Percentiles rank a stretch among this genome's conserved stretches.
Conservation (phyloP, 1,140 invertebrate genomes). For the Parapsyche elsis region DNA sequence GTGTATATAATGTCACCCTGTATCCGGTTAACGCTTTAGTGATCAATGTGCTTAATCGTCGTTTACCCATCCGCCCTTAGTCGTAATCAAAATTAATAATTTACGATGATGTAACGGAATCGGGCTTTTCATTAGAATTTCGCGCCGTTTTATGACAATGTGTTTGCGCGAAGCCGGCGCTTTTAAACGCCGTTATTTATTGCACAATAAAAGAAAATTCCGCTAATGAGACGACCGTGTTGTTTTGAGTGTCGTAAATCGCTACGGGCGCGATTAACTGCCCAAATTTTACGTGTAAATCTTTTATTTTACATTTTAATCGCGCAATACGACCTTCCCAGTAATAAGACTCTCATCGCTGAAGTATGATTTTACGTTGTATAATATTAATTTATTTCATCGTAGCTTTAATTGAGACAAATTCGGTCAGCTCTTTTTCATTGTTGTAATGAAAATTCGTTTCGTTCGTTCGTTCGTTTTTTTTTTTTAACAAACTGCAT, state of each 20-base stretch:
- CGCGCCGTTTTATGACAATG: background rate
- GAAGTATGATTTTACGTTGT: too few species aligned
- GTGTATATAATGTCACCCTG: background rate
- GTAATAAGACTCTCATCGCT: too few species aligned
- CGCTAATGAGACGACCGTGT: slow-evolving; percentile 20
- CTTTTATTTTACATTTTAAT: background rate
- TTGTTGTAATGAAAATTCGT: too few species aligned
- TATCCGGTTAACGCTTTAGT: background rate
- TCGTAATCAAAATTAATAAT: slow-evolving; percentile 12
- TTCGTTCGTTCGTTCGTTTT: too few species aligned
- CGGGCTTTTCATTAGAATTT: slow-evolving; percentile 17
- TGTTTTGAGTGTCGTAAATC: slow-evolving; percentile 16
- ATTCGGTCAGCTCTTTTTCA: too few species aligned
- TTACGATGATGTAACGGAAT: slow-evolving; percentile 1
- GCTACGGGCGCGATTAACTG: background rate
- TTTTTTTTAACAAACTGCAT: too few species aligned
- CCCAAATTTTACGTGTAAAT: slow-evolving; percentile 1
- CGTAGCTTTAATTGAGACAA: too few species aligned
- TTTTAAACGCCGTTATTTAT: slow-evolving; percentile 8
- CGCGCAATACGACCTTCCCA: background rate
- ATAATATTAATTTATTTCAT: too few species aligned
- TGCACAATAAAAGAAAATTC: slow-evolving; percentile 21
- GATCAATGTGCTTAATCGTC: slow-evolving; percentile 3
- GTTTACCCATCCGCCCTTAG: background rate
- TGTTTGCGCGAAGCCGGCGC: background rate